Base-by-base conservation (phyloP, 2,113 vertebrate genomes). In the Notothenia coriiceps region DNA sequence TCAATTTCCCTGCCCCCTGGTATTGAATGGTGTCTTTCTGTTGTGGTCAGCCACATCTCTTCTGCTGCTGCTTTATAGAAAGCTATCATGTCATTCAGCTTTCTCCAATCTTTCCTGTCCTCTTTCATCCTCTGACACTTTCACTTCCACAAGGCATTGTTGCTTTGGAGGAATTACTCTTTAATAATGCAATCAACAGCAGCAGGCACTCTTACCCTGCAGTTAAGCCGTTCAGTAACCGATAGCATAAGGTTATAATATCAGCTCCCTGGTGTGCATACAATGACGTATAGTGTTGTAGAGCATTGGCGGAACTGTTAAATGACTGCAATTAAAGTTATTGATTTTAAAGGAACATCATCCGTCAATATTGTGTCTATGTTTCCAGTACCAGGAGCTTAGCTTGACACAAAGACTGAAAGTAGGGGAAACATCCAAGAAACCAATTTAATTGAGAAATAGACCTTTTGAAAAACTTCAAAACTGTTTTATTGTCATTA, bases 11-110 rank as follows among this genome's bases (percentile, higher is more conserved):
- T 66, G 33, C 69, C 66, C 66, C 47, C n/a, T 22, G 56, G 5
- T 77, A 82, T 79, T 80, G 82, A 90, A 79, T 77, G 47, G 78
- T 71, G 69, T 83, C 83, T 86, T 88, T 85, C 76, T 92, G 77
- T 70, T 75, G 66, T 20, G 51, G 51, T 73, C 62, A n/a, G 60
- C 8, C 5, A 67, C 70, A 81, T 73, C 50, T 60, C 74, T 59
- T 69, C 50, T 80, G n/a, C 80, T 5, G 14, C 61, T 1, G 6
- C 43, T 65, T 82, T 67, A 35, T 29, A 68, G n/a, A 57, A 79
- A 66, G 71, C 46, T 70, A 81, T 70, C 77, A 47, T 8, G 0
- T n/a, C 13, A 47, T n/a, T 33, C 67, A 44, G 62, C 49, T 15
- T 55, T 63, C 25, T n/a, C 22, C 51, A 72, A 55, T 68, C 50